Percentiles rank a stretch among this genome's conserved stretches.
Conservation (phyloP, 2,888 invertebrate species). For the Sicus ferrugineus region DNA sequence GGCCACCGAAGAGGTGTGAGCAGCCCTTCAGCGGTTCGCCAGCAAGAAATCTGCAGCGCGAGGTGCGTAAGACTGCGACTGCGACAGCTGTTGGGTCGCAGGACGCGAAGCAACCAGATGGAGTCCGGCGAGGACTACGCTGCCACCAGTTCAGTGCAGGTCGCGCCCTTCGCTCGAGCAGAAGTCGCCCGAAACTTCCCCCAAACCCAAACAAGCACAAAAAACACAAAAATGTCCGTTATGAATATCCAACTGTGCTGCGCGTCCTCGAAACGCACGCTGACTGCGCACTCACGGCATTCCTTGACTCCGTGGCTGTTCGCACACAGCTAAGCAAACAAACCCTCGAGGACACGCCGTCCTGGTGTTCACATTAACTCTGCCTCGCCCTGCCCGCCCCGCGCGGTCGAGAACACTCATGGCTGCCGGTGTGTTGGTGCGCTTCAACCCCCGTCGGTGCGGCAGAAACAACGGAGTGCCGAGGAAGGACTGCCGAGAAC, state of each 20-base stretch:
- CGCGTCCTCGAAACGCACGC: background rate
- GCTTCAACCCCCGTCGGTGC: constrained; percentile 7
- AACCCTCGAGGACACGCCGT: constrained; percentile 3
- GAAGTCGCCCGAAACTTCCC: background rate
- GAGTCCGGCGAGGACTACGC: too few relatives aligned
- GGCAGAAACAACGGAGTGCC: background rate
- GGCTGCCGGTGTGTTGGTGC: background rate
- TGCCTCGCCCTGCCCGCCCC: background rate
- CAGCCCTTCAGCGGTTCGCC: too few relatives aligned
- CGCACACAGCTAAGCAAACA: background rate
- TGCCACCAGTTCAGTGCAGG: background rate
- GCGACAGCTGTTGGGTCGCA: too few relatives aligned
- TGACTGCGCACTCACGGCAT: constrained; percentile 1
- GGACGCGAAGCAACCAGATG: too few relatives aligned
- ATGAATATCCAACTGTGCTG: constrained; percentile 26
- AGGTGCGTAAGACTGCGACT: too few relatives aligned
- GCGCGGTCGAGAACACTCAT: background rate
- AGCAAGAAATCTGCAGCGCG: too few relatives aligned
- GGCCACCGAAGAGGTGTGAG: too few relatives aligned
- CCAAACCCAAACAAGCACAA: background rate
- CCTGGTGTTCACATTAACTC: background rate
- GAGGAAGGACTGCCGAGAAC: background rate
- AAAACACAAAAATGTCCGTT: constrained; percentile 26
- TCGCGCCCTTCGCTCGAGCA: background rate
- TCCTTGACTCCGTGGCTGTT: constrained; percentile 10